Conservation (phyloP, 2,888 invertebrate genomes). For the Euclidia mi region DNA sequence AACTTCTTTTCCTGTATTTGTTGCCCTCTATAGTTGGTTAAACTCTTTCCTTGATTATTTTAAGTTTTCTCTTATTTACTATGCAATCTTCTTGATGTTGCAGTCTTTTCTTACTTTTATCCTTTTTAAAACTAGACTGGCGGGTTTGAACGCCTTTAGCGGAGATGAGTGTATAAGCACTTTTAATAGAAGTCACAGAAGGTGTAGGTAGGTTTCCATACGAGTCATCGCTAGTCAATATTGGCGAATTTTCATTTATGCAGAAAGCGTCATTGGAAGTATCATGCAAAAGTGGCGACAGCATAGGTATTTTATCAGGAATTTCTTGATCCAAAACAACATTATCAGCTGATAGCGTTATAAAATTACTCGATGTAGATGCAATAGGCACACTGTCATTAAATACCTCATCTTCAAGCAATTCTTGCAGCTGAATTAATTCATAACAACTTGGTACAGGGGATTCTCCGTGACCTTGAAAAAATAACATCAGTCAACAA, state of each 20-base stretch:
- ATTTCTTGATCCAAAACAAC: too few relatives aligned
- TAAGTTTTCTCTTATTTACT: slow-evolving; percentile 10
- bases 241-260: slow-evolving; percentile 1
- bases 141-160: too few relatives aligned
- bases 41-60: slow-evolving; percentile 25
- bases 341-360: too few relatives aligned
- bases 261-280: slow-evolving; percentile 3
- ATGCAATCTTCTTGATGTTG: slow-evolving; percentile 14
- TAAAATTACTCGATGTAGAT: too few relatives aligned
- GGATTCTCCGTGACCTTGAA: not conserved
- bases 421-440: slow-evolving; percentile 2
- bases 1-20: slow-evolving; percentile 15
- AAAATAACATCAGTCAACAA: slow-evolving; percentile 4
- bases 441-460: not conserved
- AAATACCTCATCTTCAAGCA: not conserved
- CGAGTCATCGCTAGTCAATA: slow-evolving; percentile 1
- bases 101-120: slow-evolving; percentile 11
- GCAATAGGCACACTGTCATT: not conserved
- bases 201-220: slow-evolving; percentile 11
- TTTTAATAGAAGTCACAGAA: slow-evolving; percentile 13
- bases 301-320: too few relatives aligned
- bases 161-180: slow-evolving; percentile 6
- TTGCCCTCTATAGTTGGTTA: slow-evolving; percentile 16
- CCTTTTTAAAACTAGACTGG: slow-evolving; percentile 3
- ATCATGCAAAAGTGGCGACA: not conserved